A percentile compares a stretch with the other conserved stretches of the same genome.
phyloP scores from a whole-genome alignment of 2,113 vertebrate genomes.

The Tenebrosternarchus preto region DNA sequence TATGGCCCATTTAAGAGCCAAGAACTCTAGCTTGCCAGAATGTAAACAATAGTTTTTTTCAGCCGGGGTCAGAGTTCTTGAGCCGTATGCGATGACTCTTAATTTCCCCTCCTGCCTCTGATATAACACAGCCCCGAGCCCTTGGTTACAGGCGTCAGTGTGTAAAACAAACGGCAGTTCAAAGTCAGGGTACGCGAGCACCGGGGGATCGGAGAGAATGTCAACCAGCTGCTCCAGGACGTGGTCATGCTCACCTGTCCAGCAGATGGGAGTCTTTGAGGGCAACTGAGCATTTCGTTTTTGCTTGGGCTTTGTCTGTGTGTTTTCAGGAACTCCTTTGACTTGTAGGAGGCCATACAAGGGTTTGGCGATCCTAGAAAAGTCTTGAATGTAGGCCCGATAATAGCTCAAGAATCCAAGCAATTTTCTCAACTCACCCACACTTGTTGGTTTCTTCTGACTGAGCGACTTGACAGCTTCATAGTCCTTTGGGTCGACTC shows the following conservation, averaged over 20 bases:
- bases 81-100: conserved; percentile 22
- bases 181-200: not conserved
- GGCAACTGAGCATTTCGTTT: not conserved
- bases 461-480: too few relatives aligned
- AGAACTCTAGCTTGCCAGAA: conserved; percentile 12
- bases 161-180: not conserved
- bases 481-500: conserved; percentile 8
- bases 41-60: conserved; percentile 36
- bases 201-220: too few relatives aligned
- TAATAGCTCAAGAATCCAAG: not conserved
- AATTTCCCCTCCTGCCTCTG: not conserved
- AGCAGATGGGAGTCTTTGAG: conserved; percentile 9
- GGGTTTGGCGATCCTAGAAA: not conserved
- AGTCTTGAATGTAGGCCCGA: not conserved
- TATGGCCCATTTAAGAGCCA: conserved; percentile 8
- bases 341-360: not conserved
- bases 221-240: too few relatives aligned
- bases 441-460: too few relatives aligned
- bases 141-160: not conserved
- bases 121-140: not conserved
- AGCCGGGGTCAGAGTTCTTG: conserved; percentile 5
- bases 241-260: too few relatives aligned
- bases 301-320: not conserved
- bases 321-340: too few relatives aligned
- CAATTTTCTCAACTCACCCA: not conserved